Evolutionary conservation across 1,140 invertebrate species (phyloP).

Genomic region (Leucophenga varia): DNA sequence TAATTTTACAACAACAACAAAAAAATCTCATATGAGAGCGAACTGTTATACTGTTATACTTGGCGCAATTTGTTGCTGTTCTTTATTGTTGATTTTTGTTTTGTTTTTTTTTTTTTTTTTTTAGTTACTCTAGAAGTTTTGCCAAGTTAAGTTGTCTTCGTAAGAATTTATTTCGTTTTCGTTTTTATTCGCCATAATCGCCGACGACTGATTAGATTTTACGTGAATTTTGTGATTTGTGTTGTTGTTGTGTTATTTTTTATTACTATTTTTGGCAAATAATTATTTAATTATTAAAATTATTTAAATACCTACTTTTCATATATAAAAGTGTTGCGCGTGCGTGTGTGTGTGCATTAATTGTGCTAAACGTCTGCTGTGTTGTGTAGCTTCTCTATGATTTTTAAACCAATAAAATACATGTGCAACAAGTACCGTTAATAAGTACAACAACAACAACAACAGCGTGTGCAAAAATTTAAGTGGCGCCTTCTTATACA

Average conservation of each 20-base stretch:
- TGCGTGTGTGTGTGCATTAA: constrained; percentile 15
- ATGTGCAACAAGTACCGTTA: not conserved
- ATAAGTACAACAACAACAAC: not conserved
- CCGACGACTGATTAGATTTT: constrained; percentile 5
- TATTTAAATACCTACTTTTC: constrained; percentile 5
- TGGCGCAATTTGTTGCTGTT: not conserved
- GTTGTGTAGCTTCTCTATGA: not conserved
- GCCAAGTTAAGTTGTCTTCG: constrained; percentile 47
- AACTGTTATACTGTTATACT: not conserved
- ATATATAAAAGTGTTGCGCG: not conserved
- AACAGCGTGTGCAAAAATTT: constrained; percentile 3
- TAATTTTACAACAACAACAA: no score
- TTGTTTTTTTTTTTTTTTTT: constrained; percentile 13
- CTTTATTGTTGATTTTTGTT: not conserved
- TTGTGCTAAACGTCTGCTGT: constrained; percentile 5
- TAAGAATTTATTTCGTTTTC: constrained; percentile 7
- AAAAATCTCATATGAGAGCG: no score
- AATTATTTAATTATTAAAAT: not conserved
- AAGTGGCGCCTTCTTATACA: no score
- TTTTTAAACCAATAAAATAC: no score
- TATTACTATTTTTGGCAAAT: not conserved
- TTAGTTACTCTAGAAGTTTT: constrained; percentile 55
- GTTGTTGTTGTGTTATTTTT: constrained; percentile 5
- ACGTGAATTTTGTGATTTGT: constrained; percentile 1
- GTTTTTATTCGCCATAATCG: constrained; percentile 13